Evolutionary conservation across 2,888 invertebrate species (phyloP).

Genomic region (Xestia xanthographa): DNA sequence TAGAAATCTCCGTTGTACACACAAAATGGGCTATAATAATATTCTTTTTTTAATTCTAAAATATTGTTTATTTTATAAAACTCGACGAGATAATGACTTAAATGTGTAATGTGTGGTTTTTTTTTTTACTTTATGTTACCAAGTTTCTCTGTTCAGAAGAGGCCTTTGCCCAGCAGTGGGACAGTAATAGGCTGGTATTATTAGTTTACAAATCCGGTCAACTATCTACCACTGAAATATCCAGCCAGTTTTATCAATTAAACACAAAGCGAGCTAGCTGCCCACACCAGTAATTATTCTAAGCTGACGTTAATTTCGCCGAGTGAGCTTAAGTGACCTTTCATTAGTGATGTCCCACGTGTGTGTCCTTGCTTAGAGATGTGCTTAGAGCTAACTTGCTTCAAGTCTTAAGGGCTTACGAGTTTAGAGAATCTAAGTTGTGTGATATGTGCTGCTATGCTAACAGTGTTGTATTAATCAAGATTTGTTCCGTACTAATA

Average conservation of each 20-base stretch:
- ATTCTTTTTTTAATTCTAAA: too few species aligned
- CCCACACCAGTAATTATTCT: slow-evolving; percentile 43
- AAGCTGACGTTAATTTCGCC: slow-evolving; percentile 48
- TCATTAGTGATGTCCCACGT: slow-evolving; percentile 53
- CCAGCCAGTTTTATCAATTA: slow-evolving; percentile 5
- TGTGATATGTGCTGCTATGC: slow-evolving; percentile 16
- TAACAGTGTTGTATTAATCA: not conserved
- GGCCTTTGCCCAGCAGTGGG: too few species aligned
- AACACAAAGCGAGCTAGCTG: not conserved
- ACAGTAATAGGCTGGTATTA: too few species aligned
- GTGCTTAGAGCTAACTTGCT: slow-evolving; percentile 56
- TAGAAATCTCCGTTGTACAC: too few species aligned
- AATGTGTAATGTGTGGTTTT: too few species aligned
- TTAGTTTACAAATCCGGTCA: too few species aligned
- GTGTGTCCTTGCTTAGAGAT: slow-evolving; percentile 43
- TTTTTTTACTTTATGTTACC: too few species aligned
- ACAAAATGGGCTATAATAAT: too few species aligned
- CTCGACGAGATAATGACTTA: too few species aligned
- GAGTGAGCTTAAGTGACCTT: slow-evolving; percentile 61
- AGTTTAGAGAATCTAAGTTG: slow-evolving; percentile 35
- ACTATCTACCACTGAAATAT: not conserved
- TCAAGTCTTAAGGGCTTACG: slow-evolving; percentile 54
- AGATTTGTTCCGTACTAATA: too few species aligned
- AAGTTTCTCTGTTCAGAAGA: too few species aligned
- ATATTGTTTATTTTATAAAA: too few species aligned